Conservation (phyloP, 2,797 vertebrate genomes). For the Zonotrichia albicollis region DNA sequence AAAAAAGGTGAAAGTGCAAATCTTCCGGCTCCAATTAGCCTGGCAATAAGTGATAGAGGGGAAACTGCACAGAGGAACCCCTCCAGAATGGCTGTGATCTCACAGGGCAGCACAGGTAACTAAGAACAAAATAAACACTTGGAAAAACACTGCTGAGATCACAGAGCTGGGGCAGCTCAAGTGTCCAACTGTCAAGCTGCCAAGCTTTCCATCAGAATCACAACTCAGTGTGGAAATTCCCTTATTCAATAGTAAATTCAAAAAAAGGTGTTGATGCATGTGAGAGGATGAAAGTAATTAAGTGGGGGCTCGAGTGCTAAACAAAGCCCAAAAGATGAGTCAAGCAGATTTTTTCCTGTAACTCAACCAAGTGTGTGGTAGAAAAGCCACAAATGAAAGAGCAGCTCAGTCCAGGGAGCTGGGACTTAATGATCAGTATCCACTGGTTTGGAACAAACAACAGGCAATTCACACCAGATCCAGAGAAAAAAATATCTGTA, state of each 20-base stretch:
- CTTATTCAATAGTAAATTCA: not conserved
- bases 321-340: not conserved
- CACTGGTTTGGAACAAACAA: too few species aligned
- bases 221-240: not conserved
- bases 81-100: too few species aligned
- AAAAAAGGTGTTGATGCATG: not conserved
- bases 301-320: not conserved
- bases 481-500: not conserved
- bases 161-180: not conserved
- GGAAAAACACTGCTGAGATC: not conserved
- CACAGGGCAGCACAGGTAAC: too few species aligned
- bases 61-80: too few species aligned
- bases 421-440: too few species aligned
- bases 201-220: not conserved
- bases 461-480: not conserved
- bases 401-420: not conserved
- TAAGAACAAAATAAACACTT: too few species aligned
- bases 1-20: too few species aligned
- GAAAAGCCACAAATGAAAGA: not conserved
- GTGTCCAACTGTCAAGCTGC: fast-evolving
- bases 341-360: not conserved
- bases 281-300: not conserved
- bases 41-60: too few species aligned
- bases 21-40: too few species aligned
- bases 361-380: not conserved